These are phyloP conservation scores for Megalops atlanticus DNA, from an alignment of 2,113 vertebrate genomes.

Conservation along the genomic window DNA sequence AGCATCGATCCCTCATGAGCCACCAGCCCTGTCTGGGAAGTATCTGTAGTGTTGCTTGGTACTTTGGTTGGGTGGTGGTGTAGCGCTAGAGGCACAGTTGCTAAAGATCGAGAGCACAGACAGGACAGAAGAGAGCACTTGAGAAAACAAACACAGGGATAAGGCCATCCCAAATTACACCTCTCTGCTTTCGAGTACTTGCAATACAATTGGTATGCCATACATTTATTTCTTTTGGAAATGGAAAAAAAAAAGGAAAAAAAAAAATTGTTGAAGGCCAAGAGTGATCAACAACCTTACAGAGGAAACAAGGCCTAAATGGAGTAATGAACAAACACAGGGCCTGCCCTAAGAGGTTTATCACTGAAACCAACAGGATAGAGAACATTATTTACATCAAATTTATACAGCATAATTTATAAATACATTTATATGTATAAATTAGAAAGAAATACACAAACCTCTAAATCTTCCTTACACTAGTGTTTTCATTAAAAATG, in stretches of 20 bases:
- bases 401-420: constrained; percentile 85
- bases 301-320: constrained; percentile 54
- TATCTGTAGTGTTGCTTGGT: constrained; percentile 33
- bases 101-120: constrained; percentile 18
- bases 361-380: constrained; percentile 53
- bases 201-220: constrained; percentile 26
- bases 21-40: not conserved
- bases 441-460: constrained; percentile 73
- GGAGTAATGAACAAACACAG: constrained; percentile 72
- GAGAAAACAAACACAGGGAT: not conserved
- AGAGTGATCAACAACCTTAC: constrained; percentile 3
- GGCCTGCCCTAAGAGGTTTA: constrained; percentile 76
- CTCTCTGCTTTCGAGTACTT: constrained; percentile 20
- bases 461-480: constrained; percentile 61
- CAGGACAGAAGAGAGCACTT: constrained; percentile 2
- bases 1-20: constrained; percentile 20
- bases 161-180: constrained; percentile 18
- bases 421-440: constrained; percentile 89
- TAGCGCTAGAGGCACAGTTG: not conserved
- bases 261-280: not conserved
- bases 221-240: not conserved
- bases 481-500: constrained; percentile 58
- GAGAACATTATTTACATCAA: constrained; percentile 78
- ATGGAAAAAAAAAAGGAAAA: not conserved
- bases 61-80: constrained; percentile 58